phyloP scores from a whole-genome alignment of 2,888 invertebrate species.

The Argyra leucocephala region DNA sequence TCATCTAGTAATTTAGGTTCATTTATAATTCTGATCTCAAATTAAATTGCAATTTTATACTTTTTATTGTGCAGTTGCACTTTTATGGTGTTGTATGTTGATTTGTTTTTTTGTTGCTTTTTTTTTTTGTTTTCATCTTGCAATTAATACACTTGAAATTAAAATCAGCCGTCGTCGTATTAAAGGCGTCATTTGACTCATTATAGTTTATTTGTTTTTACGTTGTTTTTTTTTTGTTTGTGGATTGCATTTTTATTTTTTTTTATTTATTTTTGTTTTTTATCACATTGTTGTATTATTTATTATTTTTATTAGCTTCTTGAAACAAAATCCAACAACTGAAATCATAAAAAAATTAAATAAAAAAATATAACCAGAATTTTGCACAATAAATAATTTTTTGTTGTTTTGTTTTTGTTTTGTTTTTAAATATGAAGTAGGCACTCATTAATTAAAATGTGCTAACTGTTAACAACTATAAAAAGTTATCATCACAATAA shows the following conservation, averaged over 20 bases:
- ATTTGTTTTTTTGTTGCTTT: too few relatives aligned
- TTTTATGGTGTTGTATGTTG: too few relatives aligned
- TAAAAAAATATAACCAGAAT: background rate
- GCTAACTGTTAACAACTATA: background rate
- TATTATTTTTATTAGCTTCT: background rate
- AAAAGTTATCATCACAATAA: too few relatives aligned
- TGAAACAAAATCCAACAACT: background rate
- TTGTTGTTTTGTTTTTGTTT: background rate
- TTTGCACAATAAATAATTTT: background rate
- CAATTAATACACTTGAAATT: background rate
- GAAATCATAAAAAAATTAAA: background rate
- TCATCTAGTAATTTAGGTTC: background rate
- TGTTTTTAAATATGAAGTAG: background rate
- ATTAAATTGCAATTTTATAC: too few relatives aligned
- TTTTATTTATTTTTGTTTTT: background rate
- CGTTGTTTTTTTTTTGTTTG: too few relatives aligned
- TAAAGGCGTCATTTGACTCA: background rate
- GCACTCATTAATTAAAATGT: background rate
- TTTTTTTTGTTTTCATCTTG: too few relatives aligned
- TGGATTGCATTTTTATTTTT: too few relatives aligned
- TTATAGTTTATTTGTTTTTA: background rate
- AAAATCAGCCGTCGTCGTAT: background rate
- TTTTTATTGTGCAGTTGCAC: too few relatives aligned
- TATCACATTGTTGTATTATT: too few relatives aligned
- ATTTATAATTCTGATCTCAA: background rate